Base-by-base conservation (phyloP, 2,888 invertebrate species). In the Pollenia labialis region DNA sequence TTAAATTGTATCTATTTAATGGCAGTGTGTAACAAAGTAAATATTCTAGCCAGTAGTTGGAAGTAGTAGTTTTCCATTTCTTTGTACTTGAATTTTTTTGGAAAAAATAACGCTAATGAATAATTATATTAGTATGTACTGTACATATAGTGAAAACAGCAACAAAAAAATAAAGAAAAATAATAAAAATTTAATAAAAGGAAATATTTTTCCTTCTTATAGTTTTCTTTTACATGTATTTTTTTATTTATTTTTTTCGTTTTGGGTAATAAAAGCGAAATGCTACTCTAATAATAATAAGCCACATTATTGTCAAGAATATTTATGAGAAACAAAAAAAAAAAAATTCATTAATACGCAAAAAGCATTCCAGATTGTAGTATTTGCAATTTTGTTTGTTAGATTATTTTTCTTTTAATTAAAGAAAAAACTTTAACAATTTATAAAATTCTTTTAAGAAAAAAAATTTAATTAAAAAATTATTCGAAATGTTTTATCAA, bases 1-100 rank as follows among this genome's bases (percentile, higher is more conserved):
- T 62, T 44, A 76, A 66, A 48, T 69, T 69, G 52, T 69, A 52
- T 52, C 40, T 69, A n/a, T 40, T 69, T 42, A 40, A 52, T 52
- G 52, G 14, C n/a, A 68, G 32, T 64, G 18, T 52, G 1, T 40
- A 14, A 18, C 48, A 14, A 50, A 62, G 42, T 52, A 14, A 32
- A 32, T 32, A 32, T 32, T 32, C 6, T 3, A 32, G 32, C 32
- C 3, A 4, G 32, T 4, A 32, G 32, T 32, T 32, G 3, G 18
- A 23, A 23, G 32, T 32, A 32, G 32, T 32, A 32, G 32, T 32
- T 32, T 32, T 32, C 32, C 32, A 32, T 32, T 32, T 32, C 32
- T 32, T 32, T 32, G 32, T 32, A 32, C 32, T 32, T 32, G 6
- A 32, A 32, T 32, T 32, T 32, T 32, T 32, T 32, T 32, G 4